phyloP scores from a whole-genome alignment of 2,888 invertebrate species.

The Cremastinae sp. region DNA sequence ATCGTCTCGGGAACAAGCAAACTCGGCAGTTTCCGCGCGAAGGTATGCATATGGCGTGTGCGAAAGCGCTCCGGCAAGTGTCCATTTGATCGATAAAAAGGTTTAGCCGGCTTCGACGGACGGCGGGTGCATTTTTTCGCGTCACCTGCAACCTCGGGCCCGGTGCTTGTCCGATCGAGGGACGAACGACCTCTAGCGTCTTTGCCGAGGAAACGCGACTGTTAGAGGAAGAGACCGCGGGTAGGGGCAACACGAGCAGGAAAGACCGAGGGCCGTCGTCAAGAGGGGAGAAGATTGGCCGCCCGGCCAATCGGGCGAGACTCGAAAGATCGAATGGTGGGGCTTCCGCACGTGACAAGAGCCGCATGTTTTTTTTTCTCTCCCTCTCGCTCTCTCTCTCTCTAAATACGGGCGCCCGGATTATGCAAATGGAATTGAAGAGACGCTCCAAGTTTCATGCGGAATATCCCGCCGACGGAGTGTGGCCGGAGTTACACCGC shows the following conservation, averaged over 20 bases:
- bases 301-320: conserved; percentile 62
- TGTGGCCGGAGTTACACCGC: too few species aligned
- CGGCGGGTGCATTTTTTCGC: conserved; percentile 52
- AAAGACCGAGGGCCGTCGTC: conserved; percentile 33
- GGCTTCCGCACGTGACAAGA: conserved; percentile 69
- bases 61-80: conserved; percentile 46
- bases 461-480: too few species aligned
- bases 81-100: conserved; percentile 64
- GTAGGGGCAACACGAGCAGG: not conserved
- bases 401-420: not conserved
- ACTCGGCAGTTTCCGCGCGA: conserved; percentile 42
- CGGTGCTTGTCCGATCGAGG: too few species aligned
- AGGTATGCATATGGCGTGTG: conserved; percentile 13
- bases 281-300: not conserved
- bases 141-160: conserved; percentile 41
- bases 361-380: conserved; percentile 51
- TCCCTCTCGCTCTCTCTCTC: too few species aligned
- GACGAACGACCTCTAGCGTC: conserved; percentile 24
- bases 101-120: conserved; percentile 48
- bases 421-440: too few species aligned
- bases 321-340: conserved; percentile 54
- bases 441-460: too few species aligned
- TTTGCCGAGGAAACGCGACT: not conserved
- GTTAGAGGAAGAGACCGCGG: conserved; percentile 3
- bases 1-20: not conserved